A percentile compares a stretch with the other conserved stretches of the same genome.
These are phyloP conservation scores for Cerceris rybyensis DNA, from an alignment of 2,888 invertebrate genomes.

Conservation along the genomic window DNA sequence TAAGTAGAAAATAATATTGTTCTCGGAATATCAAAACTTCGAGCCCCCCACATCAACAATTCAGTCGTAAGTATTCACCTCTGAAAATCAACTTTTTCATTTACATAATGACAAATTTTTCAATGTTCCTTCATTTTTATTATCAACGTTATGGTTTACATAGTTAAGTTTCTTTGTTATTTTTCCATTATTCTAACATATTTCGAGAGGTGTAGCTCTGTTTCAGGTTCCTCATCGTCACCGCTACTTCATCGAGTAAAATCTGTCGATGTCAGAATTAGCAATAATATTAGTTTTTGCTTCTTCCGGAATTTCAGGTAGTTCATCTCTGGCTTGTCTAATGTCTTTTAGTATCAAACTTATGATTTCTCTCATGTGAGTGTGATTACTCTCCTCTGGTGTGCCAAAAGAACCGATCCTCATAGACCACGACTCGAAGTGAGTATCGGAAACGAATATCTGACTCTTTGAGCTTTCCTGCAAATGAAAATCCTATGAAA, in stretches of 20 bases:
- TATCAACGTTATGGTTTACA: too few species aligned
- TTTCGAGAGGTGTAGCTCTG: not conserved
- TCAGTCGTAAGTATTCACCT: too few species aligned
- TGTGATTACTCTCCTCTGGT: constrained; percentile 7
- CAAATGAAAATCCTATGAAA: not conserved
- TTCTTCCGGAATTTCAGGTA: constrained; percentile 24
- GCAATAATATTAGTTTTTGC: constrained; percentile 42
- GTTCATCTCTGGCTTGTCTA: constrained; percentile 35
- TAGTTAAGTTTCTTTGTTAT: too few species aligned
- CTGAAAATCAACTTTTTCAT: too few species aligned
- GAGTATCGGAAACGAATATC: constrained; percentile 41
- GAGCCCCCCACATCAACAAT: too few species aligned
- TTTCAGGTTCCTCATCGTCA: not conserved
- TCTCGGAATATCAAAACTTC: too few species aligned
- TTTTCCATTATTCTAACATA: too few species aligned
- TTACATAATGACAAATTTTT: too few species aligned
- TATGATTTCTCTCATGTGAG: constrained; percentile 17
- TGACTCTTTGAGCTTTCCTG: constrained; percentile 28
- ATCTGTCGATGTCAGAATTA: constrained; percentile 25
- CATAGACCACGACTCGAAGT: constrained; percentile 42
- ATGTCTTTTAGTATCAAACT: constrained; percentile 38
- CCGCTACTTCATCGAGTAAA: constrained; percentile 4
- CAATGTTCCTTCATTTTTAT: too few species aligned
- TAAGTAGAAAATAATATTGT: too few species aligned
- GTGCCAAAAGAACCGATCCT: constrained; percentile 19